Percentiles rank a stretch among this genome's conserved stretches.
phyloP scores from a whole-genome alignment of 2,797 vertebrate species.

The Hippoglossus hippoglossus region DNA sequence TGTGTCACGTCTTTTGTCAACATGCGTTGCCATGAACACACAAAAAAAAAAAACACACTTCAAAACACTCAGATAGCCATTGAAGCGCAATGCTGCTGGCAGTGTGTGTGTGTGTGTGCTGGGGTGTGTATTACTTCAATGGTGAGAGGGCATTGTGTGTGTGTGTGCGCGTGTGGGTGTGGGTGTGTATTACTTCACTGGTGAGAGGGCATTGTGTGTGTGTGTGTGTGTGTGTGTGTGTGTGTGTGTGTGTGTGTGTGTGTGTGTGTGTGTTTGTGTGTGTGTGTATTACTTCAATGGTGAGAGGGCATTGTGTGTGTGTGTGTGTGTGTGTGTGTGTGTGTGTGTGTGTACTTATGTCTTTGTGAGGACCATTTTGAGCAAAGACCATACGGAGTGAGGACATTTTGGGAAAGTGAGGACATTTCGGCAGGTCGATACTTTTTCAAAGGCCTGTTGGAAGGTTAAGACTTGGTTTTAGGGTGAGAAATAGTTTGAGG shows the following conservation, averaged over 20 bases:
- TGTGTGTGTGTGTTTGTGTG: conserved; percentile 27
- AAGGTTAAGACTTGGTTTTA: too few species aligned
- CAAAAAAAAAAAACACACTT: conserved; percentile 55
- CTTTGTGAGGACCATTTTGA: too few species aligned
- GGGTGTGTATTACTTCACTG: too few species aligned
- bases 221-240: conserved; percentile 14
- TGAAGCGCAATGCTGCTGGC: conserved; percentile 38
- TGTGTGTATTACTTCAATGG: background rate
- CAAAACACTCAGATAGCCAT: conserved; percentile 50
- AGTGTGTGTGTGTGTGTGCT: conserved; percentile 29
- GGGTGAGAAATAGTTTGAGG: too few species aligned
- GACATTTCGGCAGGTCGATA: too few species aligned
- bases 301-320: background rate
- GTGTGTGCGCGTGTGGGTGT: conserved; percentile 10
- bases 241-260: conserved; percentile 17
- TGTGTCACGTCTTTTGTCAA: conserved; percentile 48
- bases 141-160: conserved; percentile 5
- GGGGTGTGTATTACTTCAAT: background rate
- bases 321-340: conserved; percentile 18
- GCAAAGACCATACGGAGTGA: too few species aligned
- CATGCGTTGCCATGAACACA: conserved; percentile 53
- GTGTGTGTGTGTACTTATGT: background rate
- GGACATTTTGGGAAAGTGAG: too few species aligned
- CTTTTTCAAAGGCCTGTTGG: too few species aligned
- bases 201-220: background rate